Evolutionary conservation across 2,888 invertebrate genomes (phyloP), one percentile per base, ranked within the genome.

Genomic region (Omphaloscelis lunosa): DNA sequence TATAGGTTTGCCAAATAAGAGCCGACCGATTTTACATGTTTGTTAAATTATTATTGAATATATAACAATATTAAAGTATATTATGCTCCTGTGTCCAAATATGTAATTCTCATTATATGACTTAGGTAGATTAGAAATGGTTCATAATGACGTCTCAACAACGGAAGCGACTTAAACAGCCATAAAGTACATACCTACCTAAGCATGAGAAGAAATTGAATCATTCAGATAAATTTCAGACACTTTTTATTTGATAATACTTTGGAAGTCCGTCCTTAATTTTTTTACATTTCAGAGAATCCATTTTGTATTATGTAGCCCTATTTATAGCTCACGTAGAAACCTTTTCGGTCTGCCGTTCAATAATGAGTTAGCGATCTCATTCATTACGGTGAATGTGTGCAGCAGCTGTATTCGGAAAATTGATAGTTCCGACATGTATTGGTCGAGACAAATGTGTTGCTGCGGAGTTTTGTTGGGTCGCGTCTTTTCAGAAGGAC

Each of bases 341-440:
- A 85, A 62, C 73, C 72, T 75, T 79, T 84, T 71, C 29, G 75
- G 58, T 72, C 53, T 78, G 61, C 53, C 75, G 27, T 75, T 75
- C 75, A 59, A 79, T 75, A 74, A 68, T 82, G 83, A 85, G 72
- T 63, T 68, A 74, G 78, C 80, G 88, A 88, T 80, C 82, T 87
- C 88, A 88, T 91, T 91, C 86, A 90, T 91, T 89, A 90, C 75
- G 69, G 72, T 58, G 79, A 77, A 83, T 83, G 82, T 86, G 87
- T 79, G 75, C 81, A 88, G 79, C 88, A 82, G 73, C 84, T 86
- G 87, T 80, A 83, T 78, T 73, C 79, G 68, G 73, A 81, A 85
- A 61, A 71, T 77, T 75, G 51, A 61, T 77, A 83, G 69, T 45
- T 75, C 39, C 72, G 27, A 45, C 59, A 51, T 59, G 20, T 72